A percentile compares a stretch with the other conserved stretches of the same genome.
These are phyloP conservation scores for Cheilosia variabilis DNA, from an alignment of 2,888 invertebrate species.

Conservation along the genomic window DNA sequence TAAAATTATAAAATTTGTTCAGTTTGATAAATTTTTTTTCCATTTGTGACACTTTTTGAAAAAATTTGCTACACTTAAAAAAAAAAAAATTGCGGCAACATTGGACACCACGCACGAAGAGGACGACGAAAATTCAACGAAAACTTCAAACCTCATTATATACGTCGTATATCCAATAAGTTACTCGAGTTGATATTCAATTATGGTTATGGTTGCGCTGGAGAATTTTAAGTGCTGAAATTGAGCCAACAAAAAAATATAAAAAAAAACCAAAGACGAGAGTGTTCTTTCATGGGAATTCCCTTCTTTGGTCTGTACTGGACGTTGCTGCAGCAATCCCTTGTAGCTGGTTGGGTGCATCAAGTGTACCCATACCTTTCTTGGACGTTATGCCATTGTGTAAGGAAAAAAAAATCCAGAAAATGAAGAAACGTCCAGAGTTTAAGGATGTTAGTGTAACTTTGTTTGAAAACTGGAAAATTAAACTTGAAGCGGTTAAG, in stretches of 20 bases:
- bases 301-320: background rate
- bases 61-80: no score
- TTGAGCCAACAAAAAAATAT: background rate
- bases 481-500: background rate
- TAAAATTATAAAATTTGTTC: no score
- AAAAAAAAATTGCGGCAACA: no score
- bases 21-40: no score
- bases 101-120: background rate
- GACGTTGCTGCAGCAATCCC: background rate
- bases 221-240: slow-evolving; percentile 1
- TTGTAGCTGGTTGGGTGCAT: no score
- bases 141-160: background rate
- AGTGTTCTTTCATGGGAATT: background rate
- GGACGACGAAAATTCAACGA: background rate
- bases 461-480: slow-evolving; percentile 8
- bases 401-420: background rate
- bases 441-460: background rate
- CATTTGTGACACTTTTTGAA: no score
- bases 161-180: background rate
- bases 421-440: background rate
- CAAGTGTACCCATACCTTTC: no score
- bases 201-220: background rate
- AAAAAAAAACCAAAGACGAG: background rate
- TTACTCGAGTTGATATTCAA: slow-evolving; percentile 8
- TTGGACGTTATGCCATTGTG: background rate